A percentile compares a stretch with the other conserved stretches of the same genome.
Evolutionary conservation across 2,888 invertebrate species (phyloP).

Genomic region (Agriopis leucophaearia): DNA sequence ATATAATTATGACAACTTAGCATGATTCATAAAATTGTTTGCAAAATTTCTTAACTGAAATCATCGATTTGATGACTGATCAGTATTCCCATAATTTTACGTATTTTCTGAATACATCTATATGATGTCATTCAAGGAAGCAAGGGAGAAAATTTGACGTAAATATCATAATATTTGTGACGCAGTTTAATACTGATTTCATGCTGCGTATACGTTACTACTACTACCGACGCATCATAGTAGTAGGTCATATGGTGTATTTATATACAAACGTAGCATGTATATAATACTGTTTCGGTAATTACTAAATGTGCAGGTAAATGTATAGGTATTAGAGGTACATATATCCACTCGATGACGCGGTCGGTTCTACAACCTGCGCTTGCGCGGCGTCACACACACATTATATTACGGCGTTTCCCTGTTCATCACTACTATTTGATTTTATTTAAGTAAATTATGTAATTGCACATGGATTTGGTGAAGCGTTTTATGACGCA

Average conservation of each 20-base stretch:
- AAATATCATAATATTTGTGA: not conserved
- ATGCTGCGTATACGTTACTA: not conserved
- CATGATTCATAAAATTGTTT: conserved; percentile 4
- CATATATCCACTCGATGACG: too few species aligned
- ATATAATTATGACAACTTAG: not conserved
- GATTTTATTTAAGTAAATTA: too few species aligned
- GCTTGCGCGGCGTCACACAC: too few species aligned
- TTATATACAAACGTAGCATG: too few species aligned
- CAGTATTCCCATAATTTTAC: conserved; percentile 7
- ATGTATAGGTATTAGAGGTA: too few species aligned
- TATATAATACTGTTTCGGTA: not conserved
- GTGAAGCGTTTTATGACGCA: too few species aligned
- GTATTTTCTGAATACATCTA: conserved; percentile 2
- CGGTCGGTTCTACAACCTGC: too few species aligned
- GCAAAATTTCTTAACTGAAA: conserved; percentile 16
- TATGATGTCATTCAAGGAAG: conserved; percentile 2
- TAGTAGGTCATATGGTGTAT: not conserved
- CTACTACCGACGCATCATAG: not conserved
- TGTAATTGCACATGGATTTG: too few species aligned
- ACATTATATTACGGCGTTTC: not conserved
- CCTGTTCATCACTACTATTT: too few species aligned
- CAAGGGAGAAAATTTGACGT: not conserved
- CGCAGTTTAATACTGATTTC: not conserved
- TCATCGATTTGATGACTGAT: conserved; percentile 8
- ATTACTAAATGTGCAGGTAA: not conserved